Evolutionary conservation across 2,113 vertebrate genomes (phyloP).

Genomic region (Hypocryptadius cinnamomeus): DNA sequence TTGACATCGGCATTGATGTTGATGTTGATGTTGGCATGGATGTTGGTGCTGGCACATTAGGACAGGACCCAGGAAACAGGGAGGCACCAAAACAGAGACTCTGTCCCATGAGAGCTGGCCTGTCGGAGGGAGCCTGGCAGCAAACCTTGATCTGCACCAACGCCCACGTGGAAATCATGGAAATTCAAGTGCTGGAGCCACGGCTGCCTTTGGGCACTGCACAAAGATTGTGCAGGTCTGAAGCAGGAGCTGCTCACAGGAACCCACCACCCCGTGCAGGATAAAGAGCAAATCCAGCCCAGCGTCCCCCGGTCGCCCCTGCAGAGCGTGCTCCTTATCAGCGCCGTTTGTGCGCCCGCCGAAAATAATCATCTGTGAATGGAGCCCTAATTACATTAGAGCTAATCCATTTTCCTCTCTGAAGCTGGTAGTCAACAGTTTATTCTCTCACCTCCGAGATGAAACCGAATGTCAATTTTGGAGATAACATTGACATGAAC

Average conservation of each 20-base stretch:
- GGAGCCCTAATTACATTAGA: slow-evolving; percentile 50
- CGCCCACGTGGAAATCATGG: rapidly evolving
- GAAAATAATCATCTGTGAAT: slow-evolving; percentile 48
- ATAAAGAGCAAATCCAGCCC: background rate
- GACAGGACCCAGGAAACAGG: background rate
- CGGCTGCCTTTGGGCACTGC: background rate
- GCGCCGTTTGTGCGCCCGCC: background rate
- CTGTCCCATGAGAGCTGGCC: rapidly evolving
- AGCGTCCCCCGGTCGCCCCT: background rate
- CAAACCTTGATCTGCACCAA: background rate
- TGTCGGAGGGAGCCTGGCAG: background rate
- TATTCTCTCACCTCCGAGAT: slow-evolving; percentile 74
- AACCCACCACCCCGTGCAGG: background rate
- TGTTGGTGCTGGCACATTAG: background rate
- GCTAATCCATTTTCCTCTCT: slow-evolving; percentile 60
- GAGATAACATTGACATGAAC: slow-evolving; percentile 72
- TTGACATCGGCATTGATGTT: rapidly evolving
- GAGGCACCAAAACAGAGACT: background rate
- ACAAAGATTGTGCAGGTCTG: background rate
- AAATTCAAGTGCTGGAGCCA: background rate
- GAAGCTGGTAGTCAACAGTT: slow-evolving; percentile 67
- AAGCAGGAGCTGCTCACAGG: background rate
- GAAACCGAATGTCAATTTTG: slow-evolving; percentile 61
- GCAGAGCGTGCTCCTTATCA: background rate
- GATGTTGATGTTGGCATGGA: background rate